Base-by-base conservation (phyloP, 2,113 vertebrate genomes). In the Aphyosemion australe region DNA sequence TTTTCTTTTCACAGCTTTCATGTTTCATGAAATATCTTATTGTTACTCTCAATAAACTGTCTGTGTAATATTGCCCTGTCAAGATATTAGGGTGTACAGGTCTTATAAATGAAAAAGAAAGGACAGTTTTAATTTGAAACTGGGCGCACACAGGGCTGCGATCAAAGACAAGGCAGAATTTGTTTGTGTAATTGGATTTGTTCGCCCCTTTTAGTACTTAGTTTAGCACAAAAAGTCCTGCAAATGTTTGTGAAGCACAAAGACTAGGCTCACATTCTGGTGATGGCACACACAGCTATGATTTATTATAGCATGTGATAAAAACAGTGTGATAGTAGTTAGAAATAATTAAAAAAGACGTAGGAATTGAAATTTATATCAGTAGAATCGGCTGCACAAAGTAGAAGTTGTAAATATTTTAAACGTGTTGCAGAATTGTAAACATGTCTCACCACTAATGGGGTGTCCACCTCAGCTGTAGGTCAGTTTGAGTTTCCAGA, bases 21-120 rank as follows among this genome's bases (percentile, higher is more conserved):
- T 49, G 31, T 51, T 61, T 80, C 57, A 50, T 55, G 16, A 54
- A 61, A 4, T 37, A 20, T 66, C 45, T 62, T 43, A 46, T 66
- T 53, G 9, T 54, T 53, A 26, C 12, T 53, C 41, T 20, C 31
- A 18, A 48, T 67, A 50, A 50, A 61, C 41, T 59, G 32, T 13
- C 53, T 9, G 55, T 14, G 54, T 18, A 42, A 21, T 52, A 74
- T 55, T 42, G 10, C 50, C 18, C 42, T 60, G 20, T 59, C n/a
- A 54, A 60, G 32, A 19, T 37, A 50, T 50, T 9, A 37, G 34
- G 16, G 1, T 65, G 51, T 8, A 42, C 7, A 34, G 18, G 58
- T 79, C 14, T 45, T 1, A 31, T 39, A 21, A 61, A 48, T 0
- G 34, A 65, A 71, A 18, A 37, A 32, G 14, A 31, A 34, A 20